Evolutionary conservation across 2,113 vertebrate genomes (phyloP).

Genomic region (Hymenochirus boettgeri): DNA sequence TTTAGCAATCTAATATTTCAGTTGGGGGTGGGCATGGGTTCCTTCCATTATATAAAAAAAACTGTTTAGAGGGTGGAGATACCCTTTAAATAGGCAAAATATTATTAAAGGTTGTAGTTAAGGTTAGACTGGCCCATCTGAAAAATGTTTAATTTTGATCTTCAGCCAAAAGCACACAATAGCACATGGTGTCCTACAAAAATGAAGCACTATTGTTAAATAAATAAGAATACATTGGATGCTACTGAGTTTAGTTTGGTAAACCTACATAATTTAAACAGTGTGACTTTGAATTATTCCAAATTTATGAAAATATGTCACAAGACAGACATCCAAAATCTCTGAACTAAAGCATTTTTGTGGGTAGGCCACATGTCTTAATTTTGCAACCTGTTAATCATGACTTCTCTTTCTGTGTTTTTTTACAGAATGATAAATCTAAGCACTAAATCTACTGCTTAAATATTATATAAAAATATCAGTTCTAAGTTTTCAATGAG

Average conservation of each 20-base stretch:
- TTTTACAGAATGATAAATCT: slow-evolving; percentile 34
- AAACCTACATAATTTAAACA: slow-evolving; percentile 31
- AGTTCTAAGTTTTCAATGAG: slow-evolving; percentile 21
- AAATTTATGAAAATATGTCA: slow-evolving; percentile 51
- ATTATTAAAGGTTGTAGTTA: slow-evolving; percentile 44
- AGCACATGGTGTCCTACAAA: slow-evolving; percentile 34
- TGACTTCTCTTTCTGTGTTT: slow-evolving; percentile 40
- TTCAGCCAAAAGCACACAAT: slow-evolving; percentile 32
- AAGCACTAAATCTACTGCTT: slow-evolving; percentile 19
- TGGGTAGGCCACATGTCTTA: slow-evolving; percentile 42
- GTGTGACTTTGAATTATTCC: slow-evolving; percentile 43
- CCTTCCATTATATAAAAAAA: too few relatives aligned
- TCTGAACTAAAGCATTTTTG: slow-evolving; percentile 48
- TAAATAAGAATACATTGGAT: slow-evolving; percentile 46
- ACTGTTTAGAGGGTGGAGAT: too few relatives aligned
- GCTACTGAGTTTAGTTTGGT: slow-evolving; percentile 46
- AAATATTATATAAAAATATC: slow-evolving; percentile 49
- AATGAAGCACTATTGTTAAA: slow-evolving; percentile 33
- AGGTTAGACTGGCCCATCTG: slow-evolving; percentile 46
- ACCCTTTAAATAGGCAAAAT: too few relatives aligned
- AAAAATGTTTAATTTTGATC: slow-evolving; percentile 25
- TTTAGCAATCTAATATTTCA: too few relatives aligned
- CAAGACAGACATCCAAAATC: slow-evolving; percentile 41
- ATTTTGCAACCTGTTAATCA: slow-evolving; percentile 45
- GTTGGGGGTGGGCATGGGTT: too few relatives aligned